Base-by-base conservation (phyloP, 2,797 vertebrate species). In the Mycteria americana region DNA sequence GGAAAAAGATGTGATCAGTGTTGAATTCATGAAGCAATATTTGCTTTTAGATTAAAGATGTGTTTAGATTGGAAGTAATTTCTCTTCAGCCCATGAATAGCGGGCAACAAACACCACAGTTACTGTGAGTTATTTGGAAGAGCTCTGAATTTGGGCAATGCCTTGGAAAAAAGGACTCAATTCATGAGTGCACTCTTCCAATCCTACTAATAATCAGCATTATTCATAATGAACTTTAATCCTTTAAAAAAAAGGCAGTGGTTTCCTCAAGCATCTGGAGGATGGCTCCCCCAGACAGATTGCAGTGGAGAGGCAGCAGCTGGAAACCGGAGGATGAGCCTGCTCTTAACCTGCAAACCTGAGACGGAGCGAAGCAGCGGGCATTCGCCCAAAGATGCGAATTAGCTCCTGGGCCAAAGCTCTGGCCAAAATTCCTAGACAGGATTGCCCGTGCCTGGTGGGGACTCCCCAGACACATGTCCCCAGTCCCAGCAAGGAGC, bases 1-100 rank as follows among this genome's bases (percentile, higher is more conserved):
- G 95, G 89, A 67, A 89, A 95, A 97, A 96, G 91, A 97, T 96
- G 95, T 92, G 87, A 94, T 81, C 76, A 57, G 46, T 51, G 33
- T 33, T 78, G 79, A 50, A 86, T 89, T 92, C 16, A 67, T 76
- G 73, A 65, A 78, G 53, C n/a, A 89, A 60, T 89, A 92, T 85
- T 95, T 94, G 62, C 69, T 93, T 88, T 80, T 88, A 92, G 64
- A 62, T 89, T 92, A 89, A 97, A 95, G 78, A 92, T 69, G 28
- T 92, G 62, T 83, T 96, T 95, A 65, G 30, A 80, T 88, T 93
- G 87, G 89, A 89, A 76, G 48, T n/a, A 69, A 69, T 59, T 91
- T 93, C 35, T 84, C 35, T 80, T 65, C 54, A 76, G 19, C 6
- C 17, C 41, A 46, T 70, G 78, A 92, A 88, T 2, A 73, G n/a